phyloP scores from a whole-genome alignment of 2,113 vertebrate species.

The Bucco capensis region DNA sequence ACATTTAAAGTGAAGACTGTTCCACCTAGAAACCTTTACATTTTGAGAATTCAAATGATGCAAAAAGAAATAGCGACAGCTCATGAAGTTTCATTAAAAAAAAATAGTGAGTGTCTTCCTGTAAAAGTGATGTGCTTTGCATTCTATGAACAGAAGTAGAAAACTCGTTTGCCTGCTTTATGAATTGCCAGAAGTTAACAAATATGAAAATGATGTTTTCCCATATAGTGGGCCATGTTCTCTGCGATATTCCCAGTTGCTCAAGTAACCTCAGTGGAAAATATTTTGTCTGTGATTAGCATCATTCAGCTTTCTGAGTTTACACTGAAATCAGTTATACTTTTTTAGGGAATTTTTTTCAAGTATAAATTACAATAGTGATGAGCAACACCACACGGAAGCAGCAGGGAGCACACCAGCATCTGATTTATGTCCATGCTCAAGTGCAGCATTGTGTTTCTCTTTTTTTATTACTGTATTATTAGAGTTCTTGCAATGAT shows the following conservation, averaged over 20 bases:
- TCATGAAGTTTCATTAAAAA: not conserved
- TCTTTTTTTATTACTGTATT: constrained; percentile 24
- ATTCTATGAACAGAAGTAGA: not conserved
- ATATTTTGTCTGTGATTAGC: not conserved
- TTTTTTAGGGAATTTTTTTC: not conserved
- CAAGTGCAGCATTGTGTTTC: constrained; percentile 6
- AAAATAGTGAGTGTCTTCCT: not conserved
- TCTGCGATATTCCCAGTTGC: not conserved
- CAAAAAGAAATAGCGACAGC: not conserved
- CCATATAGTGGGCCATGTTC: not conserved
- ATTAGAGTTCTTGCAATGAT: constrained; percentile 2
- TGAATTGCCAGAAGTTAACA: not conserved
- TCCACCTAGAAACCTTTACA: not conserved
- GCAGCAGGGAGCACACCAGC: constrained; percentile 67
- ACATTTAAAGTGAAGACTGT: not conserved
- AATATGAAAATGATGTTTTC: not conserved
- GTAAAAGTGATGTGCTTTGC: not conserved
- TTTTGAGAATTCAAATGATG: not conserved
- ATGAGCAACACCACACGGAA: constrained; percentile 59
- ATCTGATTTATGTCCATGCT: constrained; percentile 58
- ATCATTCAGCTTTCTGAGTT: not conserved
- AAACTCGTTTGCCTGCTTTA: not conserved
- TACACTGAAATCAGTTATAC: not conserved
- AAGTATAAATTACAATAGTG: not conserved
- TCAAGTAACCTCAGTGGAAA: not conserved